Evolutionary conservation across 2,888 invertebrate genomes (phyloP).

Genomic region (Pimpla rufipes): DNA sequence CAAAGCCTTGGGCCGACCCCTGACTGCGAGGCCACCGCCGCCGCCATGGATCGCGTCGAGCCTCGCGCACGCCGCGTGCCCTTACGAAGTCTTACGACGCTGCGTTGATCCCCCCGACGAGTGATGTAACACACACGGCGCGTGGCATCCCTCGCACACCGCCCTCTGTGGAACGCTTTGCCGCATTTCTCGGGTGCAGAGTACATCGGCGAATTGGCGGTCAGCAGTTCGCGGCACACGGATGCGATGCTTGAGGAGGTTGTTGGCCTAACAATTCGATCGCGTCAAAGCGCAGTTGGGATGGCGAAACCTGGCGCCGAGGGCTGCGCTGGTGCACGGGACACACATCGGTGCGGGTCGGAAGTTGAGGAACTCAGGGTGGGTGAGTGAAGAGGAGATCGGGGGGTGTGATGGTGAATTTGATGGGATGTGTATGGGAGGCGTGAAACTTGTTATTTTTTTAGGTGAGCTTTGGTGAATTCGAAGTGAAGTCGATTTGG

Average conservation of each 20-base stretch:
- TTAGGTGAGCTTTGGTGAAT: too few relatives aligned
- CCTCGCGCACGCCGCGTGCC: conserved; percentile 22
- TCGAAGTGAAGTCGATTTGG: too few relatives aligned
- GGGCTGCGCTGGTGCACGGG: too few relatives aligned
- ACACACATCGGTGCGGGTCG: too few relatives aligned
- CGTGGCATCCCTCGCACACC: conserved; percentile 16
- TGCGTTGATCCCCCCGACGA: conserved; percentile 44
- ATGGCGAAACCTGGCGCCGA: too few relatives aligned
- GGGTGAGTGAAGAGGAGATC: too few relatives aligned
- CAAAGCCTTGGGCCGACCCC: conserved; percentile 71
- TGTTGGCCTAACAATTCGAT: conserved; percentile 42
- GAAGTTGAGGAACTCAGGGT: too few relatives aligned
- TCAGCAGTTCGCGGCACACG: background rate
- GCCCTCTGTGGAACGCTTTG: conserved; percentile 44
- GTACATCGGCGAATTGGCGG: conserved; percentile 19
- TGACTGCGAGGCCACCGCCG: too few relatives aligned
- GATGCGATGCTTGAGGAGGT: conserved; percentile 4
- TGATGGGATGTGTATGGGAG: too few relatives aligned
- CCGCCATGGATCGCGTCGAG: conserved; percentile 22
- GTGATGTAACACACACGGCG: conserved; percentile 21
- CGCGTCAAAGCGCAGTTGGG: conserved; percentile 7
- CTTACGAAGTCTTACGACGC: conserved; percentile 52
- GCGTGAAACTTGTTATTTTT: too few relatives aligned
- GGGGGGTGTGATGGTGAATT: too few relatives aligned
- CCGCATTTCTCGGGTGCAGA: conserved; percentile 16